Base-by-base conservation (phyloP, 2,888 invertebrate species). In the Polietes domitor region DNA sequence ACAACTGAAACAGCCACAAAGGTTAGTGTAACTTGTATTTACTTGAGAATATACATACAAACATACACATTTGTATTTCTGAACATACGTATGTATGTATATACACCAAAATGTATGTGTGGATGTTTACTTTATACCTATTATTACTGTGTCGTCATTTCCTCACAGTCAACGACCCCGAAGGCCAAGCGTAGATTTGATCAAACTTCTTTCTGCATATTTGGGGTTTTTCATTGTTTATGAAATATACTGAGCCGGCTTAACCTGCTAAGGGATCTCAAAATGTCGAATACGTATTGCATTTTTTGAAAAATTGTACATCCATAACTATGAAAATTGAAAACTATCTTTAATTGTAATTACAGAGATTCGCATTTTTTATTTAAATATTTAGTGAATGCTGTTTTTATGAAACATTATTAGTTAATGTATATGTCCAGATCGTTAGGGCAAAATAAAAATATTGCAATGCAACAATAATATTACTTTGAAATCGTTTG, bases 131-230 rank as follows among this genome's bases (percentile, higher is more conserved):
- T n/a, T 37, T 9, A 37, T 70, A 58, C 21, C n/a, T 68, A 4
- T 32, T 74, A 32, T 73, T 28, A 58, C 70, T 82, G 43, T 76
- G 43, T 77, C 77, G 28, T 63, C 43, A 70, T 80, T 77, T 83
- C 70, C 37, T 28, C 68, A 61, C 79, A 63, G 83, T 83, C 83
- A 83, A 77, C 80, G 83, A 83, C 83, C 83, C 61, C 79, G 68
- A 68, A 68, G 41, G 68, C 68, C 68, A 43, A 68, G 24, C 19
- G 37, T 68, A 65, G 3, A 37, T 41, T 21, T 21, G 19, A 41
- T 24, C 24, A 1, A 65, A 65, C 41, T 65, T 65, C 65, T 21
- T 43, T 68, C 17, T 19, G n/a, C 21, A 21, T 43, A 15, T 68
- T 43, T n/a, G 3, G 19, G 41, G 5, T 55, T 55, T 55, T 19